Evolutionary conservation across 2,888 invertebrate genomes (phyloP).

Genomic region (Tuberolachnus salignus): DNA sequence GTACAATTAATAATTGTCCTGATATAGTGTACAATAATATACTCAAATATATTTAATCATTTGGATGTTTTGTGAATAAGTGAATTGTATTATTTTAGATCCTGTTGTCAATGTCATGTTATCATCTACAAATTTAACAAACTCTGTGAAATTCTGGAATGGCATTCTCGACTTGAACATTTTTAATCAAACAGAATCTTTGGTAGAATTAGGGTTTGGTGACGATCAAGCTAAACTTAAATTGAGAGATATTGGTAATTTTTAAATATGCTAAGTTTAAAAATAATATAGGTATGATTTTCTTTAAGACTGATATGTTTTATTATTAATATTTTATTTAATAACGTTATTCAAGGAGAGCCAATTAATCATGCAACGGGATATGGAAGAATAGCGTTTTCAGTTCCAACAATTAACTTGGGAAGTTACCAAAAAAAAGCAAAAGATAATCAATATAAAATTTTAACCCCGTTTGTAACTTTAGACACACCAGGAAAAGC

Average conservation of each 20-base stretch:
- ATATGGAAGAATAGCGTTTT: constrained; percentile 94
- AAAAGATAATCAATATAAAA: constrained; percentile 72
- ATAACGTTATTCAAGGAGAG: constrained; percentile 63
- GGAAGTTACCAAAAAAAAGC: constrained; percentile 77
- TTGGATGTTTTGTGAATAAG: not conserved
- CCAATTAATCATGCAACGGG: constrained; percentile 84
- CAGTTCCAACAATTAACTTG: constrained; percentile 80
- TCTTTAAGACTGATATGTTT: constrained; percentile 42
- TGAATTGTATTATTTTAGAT: constrained; percentile 66
- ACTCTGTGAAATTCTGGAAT: constrained; percentile 84
- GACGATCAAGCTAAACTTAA: constrained; percentile 79
- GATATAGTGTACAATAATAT: too few relatives aligned
- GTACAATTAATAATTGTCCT: too few relatives aligned
- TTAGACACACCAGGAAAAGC: constrained; percentile 97
- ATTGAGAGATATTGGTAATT: constrained; percentile 73
- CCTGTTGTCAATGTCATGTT: constrained; percentile 81
- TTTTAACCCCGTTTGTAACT: constrained; percentile 88
- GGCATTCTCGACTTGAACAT: constrained; percentile 77
- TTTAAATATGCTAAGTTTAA: not conserved
- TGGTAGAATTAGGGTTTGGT: constrained; percentile 73
- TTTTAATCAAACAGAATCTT: constrained; percentile 69
- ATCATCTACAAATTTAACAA: constrained; percentile 76
- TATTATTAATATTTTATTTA: constrained; percentile 42
- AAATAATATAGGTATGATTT: not conserved
- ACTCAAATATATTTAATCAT: not conserved